phyloP scores from a whole-genome alignment of 2,113 vertebrate species.

The Speoplatyrhinus poulsoni region DNA sequence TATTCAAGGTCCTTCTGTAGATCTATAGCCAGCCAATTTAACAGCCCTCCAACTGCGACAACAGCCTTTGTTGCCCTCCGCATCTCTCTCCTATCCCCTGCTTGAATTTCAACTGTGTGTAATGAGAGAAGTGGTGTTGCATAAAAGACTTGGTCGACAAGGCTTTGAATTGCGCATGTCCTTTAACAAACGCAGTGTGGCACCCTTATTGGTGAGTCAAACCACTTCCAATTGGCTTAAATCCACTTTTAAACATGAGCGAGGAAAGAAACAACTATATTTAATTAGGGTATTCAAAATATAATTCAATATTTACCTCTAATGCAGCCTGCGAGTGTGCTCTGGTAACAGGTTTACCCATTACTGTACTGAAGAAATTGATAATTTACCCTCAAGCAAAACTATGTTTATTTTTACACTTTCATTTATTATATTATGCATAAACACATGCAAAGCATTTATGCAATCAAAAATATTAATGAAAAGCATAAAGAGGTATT shows the following conservation, averaged over 20 bases:
- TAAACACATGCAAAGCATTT: conserved; percentile 17
- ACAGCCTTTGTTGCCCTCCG: conserved; percentile 36
- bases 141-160: conserved; percentile 26
- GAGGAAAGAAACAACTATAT: too few relatives aligned
- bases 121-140: conserved; percentile 33
- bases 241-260: not conserved
- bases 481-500: conserved; percentile 40
- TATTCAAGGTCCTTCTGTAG: conserved; percentile 63
- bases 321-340: not conserved
- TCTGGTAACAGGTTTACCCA: not conserved
- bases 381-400: conserved; percentile 14
- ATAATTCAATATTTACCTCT: not conserved
- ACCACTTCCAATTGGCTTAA: not conserved
- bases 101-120: conserved; percentile 15
- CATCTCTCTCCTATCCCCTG: conserved; percentile 36
- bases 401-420: not conserved
- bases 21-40: conserved; percentile 54
- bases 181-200: conserved; percentile 3
- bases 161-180: conserved; percentile 24
- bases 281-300: conserved; percentile 3
- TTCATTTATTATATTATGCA: not conserved
- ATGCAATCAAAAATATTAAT: conserved; percentile 41
- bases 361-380: conserved; percentile 14
- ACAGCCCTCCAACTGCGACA: conserved; percentile 46
- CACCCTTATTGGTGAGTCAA: conserved; percentile 1